Evolutionary conservation across 2,888 invertebrate genomes (phyloP).

Genomic region (Carabus problematicus): DNA sequence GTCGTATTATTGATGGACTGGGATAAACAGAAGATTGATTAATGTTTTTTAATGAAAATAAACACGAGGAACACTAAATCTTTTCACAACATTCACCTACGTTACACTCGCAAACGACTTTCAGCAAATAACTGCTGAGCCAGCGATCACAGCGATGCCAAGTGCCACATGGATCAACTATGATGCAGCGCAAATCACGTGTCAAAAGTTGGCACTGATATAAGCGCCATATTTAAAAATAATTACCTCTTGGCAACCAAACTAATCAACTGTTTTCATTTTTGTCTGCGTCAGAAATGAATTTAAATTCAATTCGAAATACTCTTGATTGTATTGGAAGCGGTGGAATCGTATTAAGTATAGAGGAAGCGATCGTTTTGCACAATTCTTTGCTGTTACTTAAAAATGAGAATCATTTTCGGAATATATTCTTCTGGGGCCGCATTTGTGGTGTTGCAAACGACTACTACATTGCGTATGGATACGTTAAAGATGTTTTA

Average conservation of each 20-base stretch:
- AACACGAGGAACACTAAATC: slow-evolving; percentile 37
- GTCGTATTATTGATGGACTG: slow-evolving; percentile 1
- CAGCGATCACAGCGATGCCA: slow-evolving; percentile 24
- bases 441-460: slow-evolving; percentile 76
- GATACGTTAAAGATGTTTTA: slow-evolving; percentile 76
- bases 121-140: slow-evolving; percentile 28
- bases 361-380: slow-evolving; percentile 75
- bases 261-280: background rate
- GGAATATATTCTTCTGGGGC: slow-evolving; percentile 85
- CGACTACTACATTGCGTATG: slow-evolving; percentile 86
- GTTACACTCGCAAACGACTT: slow-evolving; percentile 49
- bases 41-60: slow-evolving; percentile 22
- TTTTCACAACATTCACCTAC: slow-evolving; percentile 54
- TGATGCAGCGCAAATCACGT: slow-evolving; percentile 17
- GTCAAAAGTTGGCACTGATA: slow-evolving; percentile 20
- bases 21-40: slow-evolving; percentile 21
- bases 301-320: slow-evolving; percentile 62
- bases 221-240: slow-evolving; percentile 46
- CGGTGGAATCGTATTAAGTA: slow-evolving; percentile 74
- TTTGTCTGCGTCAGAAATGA: slow-evolving; percentile 58
- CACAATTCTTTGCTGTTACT: slow-evolving; percentile 80
- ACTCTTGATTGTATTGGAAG: slow-evolving; percentile 64
- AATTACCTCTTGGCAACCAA: background rate
- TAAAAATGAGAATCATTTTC: slow-evolving; percentile 85
- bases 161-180: slow-evolving; percentile 15